phyloP scores from a whole-genome alignment of 2,888 invertebrate species.

The Apeira syringaria region DNA sequence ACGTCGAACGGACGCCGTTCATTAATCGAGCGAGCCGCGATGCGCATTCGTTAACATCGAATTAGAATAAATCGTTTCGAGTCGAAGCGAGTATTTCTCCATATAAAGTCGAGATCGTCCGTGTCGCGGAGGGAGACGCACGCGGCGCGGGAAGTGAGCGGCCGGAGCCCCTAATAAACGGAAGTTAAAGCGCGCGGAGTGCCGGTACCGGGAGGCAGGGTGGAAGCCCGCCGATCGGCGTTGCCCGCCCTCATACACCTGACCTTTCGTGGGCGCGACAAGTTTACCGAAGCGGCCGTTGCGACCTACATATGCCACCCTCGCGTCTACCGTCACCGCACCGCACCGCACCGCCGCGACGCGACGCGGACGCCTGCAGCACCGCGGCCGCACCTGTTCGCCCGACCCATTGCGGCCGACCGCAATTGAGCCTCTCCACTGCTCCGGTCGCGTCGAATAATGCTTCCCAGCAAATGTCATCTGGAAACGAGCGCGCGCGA shows the following conservation, averaged over 20 bases:
- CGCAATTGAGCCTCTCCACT: slow-evolving; percentile 65
- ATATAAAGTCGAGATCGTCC: slow-evolving; percentile 41
- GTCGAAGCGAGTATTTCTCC: slow-evolving; percentile 36
- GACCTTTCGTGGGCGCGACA: slow-evolving; percentile 78
- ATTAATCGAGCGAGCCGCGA: slow-evolving; percentile 50
- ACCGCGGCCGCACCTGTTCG: slow-evolving; percentile 34
- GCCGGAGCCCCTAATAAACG: slow-evolving; percentile 68
- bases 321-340: slow-evolving; percentile 35
- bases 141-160: slow-evolving; percentile 54
- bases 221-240: slow-evolving; percentile 65
- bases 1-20: slow-evolving; percentile 47
- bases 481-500: slow-evolving; percentile 55
- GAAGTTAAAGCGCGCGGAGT: slow-evolving; percentile 62
- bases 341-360: too few species aligned
- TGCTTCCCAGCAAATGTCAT: slow-evolving; percentile 61
- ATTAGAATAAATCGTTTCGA: slow-evolving; percentile 53
- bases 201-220: slow-evolving; percentile 40
- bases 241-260: slow-evolving; percentile 81
- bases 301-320: slow-evolving; percentile 74
- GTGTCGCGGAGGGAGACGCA: slow-evolving; percentile 42
- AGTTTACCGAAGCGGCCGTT: slow-evolving; percentile 75
- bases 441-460: slow-evolving; percentile 59
- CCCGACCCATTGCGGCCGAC: slow-evolving; percentile 46
- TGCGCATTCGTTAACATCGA: slow-evolving; percentile 57
- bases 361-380: slow-evolving; percentile 21